Conservation (phyloP, 2,113 vertebrate genomes). For the Felis chaus region DNA sequence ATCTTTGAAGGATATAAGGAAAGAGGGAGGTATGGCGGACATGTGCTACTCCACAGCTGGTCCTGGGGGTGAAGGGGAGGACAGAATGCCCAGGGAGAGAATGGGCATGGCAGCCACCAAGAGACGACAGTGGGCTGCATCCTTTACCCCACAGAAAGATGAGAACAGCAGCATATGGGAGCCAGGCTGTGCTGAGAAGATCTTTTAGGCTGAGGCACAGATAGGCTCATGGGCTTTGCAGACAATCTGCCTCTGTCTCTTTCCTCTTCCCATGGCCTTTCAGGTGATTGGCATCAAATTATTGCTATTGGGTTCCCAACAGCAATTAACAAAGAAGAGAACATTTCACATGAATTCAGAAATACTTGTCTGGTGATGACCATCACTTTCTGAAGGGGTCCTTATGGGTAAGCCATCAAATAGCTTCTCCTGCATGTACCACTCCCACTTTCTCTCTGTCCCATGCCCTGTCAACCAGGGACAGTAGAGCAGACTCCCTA, state of each 20-base stretch:
- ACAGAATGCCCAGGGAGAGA: neutral
- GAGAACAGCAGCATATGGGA: neutral
- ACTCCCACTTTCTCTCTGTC: neutral
- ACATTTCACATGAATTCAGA: neutral
- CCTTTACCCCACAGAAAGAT: neutral
- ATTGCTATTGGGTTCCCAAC: neutral
- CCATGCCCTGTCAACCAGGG: neutral
- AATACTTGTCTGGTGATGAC: neutral
- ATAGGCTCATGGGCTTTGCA: neutral
- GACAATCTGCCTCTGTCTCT: neutral
- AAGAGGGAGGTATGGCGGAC: neutral
- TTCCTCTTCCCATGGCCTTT: neutral
- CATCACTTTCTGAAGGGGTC: neutral
- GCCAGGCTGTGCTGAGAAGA: neutral
- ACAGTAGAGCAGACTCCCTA: neutral
- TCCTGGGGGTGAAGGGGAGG: neutral
- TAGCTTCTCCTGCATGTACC: neutral
- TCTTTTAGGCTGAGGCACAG: neutral
- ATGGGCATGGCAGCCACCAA: neutral
- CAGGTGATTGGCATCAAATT: conserved; percentile 34
- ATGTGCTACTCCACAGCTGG: neutral
- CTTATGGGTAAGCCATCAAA: neutral
- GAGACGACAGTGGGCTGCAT: neutral
- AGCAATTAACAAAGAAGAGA: neutral
- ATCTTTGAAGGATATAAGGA: neutral